Conservation (phyloP, 2,797 vertebrate genomes). For the Geotrypetes seraphini region DNA sequence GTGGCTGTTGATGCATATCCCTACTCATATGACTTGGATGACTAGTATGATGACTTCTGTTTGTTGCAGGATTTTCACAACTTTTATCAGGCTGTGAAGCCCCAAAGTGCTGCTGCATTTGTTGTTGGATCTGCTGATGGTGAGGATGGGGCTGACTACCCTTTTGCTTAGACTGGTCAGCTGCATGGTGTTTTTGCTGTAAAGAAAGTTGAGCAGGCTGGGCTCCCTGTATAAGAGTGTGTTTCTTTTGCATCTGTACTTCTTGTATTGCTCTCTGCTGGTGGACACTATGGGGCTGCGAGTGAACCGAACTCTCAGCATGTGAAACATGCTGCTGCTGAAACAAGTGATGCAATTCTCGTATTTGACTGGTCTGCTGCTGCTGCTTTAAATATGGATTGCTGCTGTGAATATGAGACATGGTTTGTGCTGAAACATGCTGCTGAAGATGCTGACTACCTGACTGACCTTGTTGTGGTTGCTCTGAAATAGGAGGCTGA, state of each 20-base stretch:
- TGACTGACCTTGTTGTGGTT: conserved; percentile 60
- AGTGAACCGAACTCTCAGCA: conserved; percentile 58
- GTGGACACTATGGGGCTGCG: conserved; percentile 75
- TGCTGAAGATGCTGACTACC: conserved; percentile 69
- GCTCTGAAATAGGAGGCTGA: conserved; percentile 68
- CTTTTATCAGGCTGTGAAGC: conserved; percentile 80
- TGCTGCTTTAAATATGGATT: conserved; percentile 79
- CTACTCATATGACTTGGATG: conserved; percentile 67
- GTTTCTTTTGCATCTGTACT: conserved; percentile 85
- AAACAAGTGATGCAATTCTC: conserved; percentile 81
- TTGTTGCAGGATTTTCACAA: conserved; percentile 73
- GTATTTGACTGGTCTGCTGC: conserved; percentile 70
- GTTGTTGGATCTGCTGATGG: conserved; percentile 86
- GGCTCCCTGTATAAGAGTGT: conserved; percentile 68
- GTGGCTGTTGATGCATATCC: conserved; percentile 68
- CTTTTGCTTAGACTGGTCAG: conserved; percentile 59
- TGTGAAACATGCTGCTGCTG: conserved; percentile 83
- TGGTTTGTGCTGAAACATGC: conserved; percentile 61
- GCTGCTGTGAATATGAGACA: conserved; percentile 69
- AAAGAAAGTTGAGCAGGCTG: conserved; percentile 73
- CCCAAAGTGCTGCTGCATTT: conserved; percentile 83
- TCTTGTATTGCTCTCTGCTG: conserved; percentile 82
- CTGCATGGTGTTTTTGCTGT: conserved; percentile 81
- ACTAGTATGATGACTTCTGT: conserved; percentile 65
- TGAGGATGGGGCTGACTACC: conserved; percentile 75